Percentiles rank a stretch among this genome's conserved stretches.
Conservation (phyloP, 2,113 vertebrate genomes). For the Tympanuchus pallidicinctus region DNA sequence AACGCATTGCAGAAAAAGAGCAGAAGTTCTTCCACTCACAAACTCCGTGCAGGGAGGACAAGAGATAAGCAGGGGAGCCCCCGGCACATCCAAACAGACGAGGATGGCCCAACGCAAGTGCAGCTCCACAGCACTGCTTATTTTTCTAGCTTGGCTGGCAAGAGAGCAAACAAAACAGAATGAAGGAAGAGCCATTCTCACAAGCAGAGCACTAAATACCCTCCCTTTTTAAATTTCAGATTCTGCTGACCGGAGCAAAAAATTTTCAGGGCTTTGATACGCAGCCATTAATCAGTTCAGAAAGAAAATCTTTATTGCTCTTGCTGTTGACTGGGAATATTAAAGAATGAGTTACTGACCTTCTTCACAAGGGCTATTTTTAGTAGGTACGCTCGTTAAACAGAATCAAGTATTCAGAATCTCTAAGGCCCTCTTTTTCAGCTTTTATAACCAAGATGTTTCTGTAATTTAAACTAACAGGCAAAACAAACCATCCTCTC, state of each 20-base stretch:
- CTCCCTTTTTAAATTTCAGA: background rate
- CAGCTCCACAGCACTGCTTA: background rate
- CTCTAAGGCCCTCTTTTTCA: background rate
- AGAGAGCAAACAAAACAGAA: conserved; percentile 33
- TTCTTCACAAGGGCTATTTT: conserved; percentile 36
- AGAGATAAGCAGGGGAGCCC: background rate
- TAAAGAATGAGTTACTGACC: background rate
- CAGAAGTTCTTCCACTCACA: background rate
- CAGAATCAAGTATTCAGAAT: background rate
- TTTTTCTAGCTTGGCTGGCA: conserved; percentile 39
- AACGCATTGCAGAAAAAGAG: background rate
- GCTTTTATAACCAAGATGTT: background rate
- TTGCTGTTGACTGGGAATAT: conserved; percentile 33
- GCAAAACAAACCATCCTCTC: background rate
- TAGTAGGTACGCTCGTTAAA: background rate
- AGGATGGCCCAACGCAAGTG: background rate
- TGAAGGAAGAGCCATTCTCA: conserved; percentile 1
- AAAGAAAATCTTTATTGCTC: conserved; percentile 8
- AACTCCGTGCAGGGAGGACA: background rate
- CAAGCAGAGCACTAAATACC: background rate
- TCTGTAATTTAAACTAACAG: background rate
- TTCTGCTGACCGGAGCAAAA: conserved; percentile 37
- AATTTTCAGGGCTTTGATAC: background rate
- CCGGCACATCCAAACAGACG: background rate
- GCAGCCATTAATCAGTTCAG: conserved; percentile 23